Conservation (phyloP, 2,797 vertebrate genomes). For the Leuciscus waleckii region DNA sequence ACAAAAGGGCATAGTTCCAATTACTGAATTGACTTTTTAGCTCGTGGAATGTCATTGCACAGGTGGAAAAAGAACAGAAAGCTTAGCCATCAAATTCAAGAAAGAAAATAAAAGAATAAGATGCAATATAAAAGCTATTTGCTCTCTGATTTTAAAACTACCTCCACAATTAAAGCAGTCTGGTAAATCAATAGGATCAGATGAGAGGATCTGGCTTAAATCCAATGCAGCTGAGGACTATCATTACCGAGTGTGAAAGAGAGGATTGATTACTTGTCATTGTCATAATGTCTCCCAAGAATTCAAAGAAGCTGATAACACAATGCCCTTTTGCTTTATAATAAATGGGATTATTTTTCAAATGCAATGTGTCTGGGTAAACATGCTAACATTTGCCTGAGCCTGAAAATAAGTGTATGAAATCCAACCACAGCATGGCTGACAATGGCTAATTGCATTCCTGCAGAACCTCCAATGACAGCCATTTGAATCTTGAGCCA, state of each 20-base stretch:
- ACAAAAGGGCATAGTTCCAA: neutral
- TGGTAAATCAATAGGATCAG: conserved; percentile 68
- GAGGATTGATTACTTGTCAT: conserved; percentile 5
- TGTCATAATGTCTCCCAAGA: conserved; percentile 6
- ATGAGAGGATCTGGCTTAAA: conserved; percentile 55
- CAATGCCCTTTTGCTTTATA: neutral
- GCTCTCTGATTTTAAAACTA: conserved; percentile 40
- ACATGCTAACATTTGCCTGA: conserved; percentile 9
- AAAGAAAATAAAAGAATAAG: neutral
- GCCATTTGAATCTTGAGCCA: conserved; percentile 16
- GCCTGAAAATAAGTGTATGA: neutral
- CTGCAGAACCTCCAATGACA: neutral
- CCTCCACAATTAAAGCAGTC: conserved; percentile 73
- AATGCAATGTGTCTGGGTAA: neutral
- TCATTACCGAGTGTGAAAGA: conserved; percentile 6
- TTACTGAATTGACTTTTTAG: neutral
- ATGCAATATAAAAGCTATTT: conserved; percentile 9
- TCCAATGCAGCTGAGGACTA: conserved; percentile 40
- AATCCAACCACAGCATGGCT: neutral
- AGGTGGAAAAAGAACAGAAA: neutral
- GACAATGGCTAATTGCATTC: neutral
- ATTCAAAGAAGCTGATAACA: conserved; percentile 9
- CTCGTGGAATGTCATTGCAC: neutral
- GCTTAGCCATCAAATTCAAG: neutral
- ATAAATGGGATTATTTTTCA: neutral